phyloP scores from a whole-genome alignment of 92 coral and sea anemone genomes.

The Phenganax subtilis region DNA sequence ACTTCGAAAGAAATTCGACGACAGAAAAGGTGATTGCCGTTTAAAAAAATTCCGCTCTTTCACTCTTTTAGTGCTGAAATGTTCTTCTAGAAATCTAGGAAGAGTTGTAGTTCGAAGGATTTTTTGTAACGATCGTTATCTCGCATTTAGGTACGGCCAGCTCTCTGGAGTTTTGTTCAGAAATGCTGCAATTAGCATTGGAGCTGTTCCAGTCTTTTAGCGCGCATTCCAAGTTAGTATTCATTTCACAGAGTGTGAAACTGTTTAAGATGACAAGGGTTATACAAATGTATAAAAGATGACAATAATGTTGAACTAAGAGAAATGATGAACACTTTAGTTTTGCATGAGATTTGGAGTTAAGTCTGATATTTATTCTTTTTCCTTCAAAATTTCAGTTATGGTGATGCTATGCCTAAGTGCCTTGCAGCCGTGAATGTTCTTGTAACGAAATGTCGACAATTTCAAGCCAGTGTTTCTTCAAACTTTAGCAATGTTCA shows the following conservation, averaged over 20 bases:
- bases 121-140: background rate
- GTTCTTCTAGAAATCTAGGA: background rate
- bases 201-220: conserved; percentile 69
- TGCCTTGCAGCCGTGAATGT: conserved; percentile 87
- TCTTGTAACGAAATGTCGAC: conserved; percentile 68
- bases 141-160: conserved; percentile 63
- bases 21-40: conserved; percentile 57
- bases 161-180: conserved; percentile 62
- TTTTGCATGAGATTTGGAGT: too few relatives aligned
- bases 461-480: conserved; percentile 44
- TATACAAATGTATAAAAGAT: too few relatives aligned
- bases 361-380: background rate
- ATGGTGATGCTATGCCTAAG: conserved; percentile 83
- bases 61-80: background rate
- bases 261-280: too few relatives aligned
- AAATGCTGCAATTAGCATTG: conserved; percentile 51
- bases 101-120: background rate
- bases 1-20: conserved; percentile 62
- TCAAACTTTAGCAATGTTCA: conserved; percentile 45
- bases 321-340: too few relatives aligned
- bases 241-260: too few relatives aligned
- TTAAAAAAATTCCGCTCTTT: background rate
- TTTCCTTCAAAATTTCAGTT: conserved; percentile 43
- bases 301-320: too few relatives aligned
- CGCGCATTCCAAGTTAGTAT: conserved; percentile 63